Conservation (phyloP, 2,797 vertebrate species). For the Anomalospiza imberbis region DNA sequence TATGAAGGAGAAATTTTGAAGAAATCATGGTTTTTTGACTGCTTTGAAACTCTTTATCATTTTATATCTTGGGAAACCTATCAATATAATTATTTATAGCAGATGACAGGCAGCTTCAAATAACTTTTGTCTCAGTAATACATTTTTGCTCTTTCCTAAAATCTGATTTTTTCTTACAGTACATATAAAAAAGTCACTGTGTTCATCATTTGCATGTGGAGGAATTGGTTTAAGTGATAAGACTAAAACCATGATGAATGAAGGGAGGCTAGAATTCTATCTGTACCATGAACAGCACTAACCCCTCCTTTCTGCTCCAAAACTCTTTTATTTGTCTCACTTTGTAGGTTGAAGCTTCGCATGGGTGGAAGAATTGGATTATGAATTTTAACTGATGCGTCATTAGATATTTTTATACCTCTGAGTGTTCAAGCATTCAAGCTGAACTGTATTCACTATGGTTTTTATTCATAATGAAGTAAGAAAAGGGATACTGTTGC, state of each 20-base stretch:
- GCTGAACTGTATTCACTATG: background rate
- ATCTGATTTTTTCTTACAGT: background rate
- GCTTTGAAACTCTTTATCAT: background rate
- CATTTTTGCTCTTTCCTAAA: background rate
- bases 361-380: background rate
- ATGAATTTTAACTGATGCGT: background rate
- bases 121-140: background rate
- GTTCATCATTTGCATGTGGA: background rate
- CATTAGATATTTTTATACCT: background rate
- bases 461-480: background rate
- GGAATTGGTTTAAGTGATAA: background rate
- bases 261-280: background rate
- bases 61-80: background rate
- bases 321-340: background rate
- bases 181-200: background rate
- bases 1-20: background rate
- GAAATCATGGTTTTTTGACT: fast-evolving
- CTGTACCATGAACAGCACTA: background rate
- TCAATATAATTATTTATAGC: background rate
- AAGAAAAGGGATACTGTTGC: background rate
- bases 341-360: background rate
- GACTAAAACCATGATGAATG: background rate
- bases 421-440: background rate
- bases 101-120: background rate
- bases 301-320: background rate